Evolutionary conservation across 2,888 invertebrate genomes (phyloP), one percentile per base, ranked within the genome.

Genomic region (Melipona bicolor): DNA sequence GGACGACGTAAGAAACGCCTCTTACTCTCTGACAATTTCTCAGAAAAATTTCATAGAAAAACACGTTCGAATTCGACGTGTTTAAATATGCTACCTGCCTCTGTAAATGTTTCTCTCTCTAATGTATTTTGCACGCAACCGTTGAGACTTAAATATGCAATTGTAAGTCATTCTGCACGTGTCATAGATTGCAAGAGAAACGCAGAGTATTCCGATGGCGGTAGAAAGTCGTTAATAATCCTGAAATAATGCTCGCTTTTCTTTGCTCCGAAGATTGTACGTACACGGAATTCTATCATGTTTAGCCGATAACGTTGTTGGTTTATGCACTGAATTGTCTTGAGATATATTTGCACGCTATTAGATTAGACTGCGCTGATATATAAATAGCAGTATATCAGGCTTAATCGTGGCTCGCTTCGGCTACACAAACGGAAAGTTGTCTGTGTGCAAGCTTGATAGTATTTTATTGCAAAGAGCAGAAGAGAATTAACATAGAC

Each of bases 261-360:
- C 68, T 86, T 64, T 67, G 56, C 71, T 24, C 36, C 56, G 68
- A 72, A 73, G 73, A 83, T 81, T 52, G 54, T 64, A 15, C 65
- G 59, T 77, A 74, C 61, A 77, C 43, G 77, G 75, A 71, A 69
- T 75, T 61, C 71, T 79, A 77, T 62, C 71, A 77, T 77, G 74
- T 74, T 74, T 43, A 52, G n/a, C 67, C 70, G 75, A 83, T 81
- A 81, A 77, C 77, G 75, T 78, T 69, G 77, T 69, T 77, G 65
- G 75, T 79, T 80, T 82, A 79, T 72, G 77, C 59, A 64, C 72
- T 49, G 79, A 75, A 65, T 65, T 81, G 74, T 80, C 75, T 77
- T 72, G 75, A 84, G 75, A 84, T 80, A 81, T 83, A 75, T 82
- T 82, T 88, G 72, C 82, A 75, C 68, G 75, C 56, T 49, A 72